These are phyloP conservation scores for Malurus alboscapulatus DNA, from an alignment of 2,113 vertebrate genomes.

Conservation along the genomic window DNA sequence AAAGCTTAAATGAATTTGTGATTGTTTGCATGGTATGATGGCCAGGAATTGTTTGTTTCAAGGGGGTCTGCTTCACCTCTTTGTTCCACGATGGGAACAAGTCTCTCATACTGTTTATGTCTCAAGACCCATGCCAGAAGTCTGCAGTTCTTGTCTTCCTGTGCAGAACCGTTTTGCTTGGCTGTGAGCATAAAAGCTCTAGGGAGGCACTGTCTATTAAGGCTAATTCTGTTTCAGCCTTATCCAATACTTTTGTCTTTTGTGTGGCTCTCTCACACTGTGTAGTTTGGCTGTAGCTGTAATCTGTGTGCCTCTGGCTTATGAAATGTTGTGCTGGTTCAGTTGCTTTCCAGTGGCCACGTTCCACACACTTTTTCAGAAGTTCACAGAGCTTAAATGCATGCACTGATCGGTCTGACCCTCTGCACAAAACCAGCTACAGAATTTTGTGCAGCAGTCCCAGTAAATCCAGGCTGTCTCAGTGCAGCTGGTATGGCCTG, in stretches of 20 bases:
- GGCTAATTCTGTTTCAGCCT: slow-evolving; percentile 46
- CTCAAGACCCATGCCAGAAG: slow-evolving; percentile 52
- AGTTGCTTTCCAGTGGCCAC: not conserved
- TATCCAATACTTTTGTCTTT: slow-evolving; percentile 39
- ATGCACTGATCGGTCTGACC: not conserved
- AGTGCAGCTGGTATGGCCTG: not conserved
- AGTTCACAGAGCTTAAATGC: not conserved
- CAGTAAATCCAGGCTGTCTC: not conserved
- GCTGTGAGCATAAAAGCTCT: slow-evolving; percentile 40
- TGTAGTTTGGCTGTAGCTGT: slow-evolving; percentile 39
- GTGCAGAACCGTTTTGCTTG: slow-evolving; percentile 49
- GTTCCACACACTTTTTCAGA: not conserved
- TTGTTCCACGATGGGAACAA: slow-evolving; percentile 37
- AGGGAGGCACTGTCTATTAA: slow-evolving; percentile 45
- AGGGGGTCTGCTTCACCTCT: slow-evolving; percentile 15
- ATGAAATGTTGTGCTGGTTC: not conserved
- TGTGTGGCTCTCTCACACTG: slow-evolving; percentile 30
- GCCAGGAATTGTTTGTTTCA: slow-evolving; percentile 15
- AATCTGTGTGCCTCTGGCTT: slow-evolving; percentile 20
- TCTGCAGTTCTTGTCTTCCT: slow-evolving; percentile 60
- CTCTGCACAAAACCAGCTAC: not conserved
- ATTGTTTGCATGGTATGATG: not conserved
- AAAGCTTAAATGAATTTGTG: not conserved
- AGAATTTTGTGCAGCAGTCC: not conserved
- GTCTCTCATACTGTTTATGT: slow-evolving; percentile 32